phyloP scores from a whole-genome alignment of 2,888 invertebrate species.

The Ectropis crepuscularia region DNA sequence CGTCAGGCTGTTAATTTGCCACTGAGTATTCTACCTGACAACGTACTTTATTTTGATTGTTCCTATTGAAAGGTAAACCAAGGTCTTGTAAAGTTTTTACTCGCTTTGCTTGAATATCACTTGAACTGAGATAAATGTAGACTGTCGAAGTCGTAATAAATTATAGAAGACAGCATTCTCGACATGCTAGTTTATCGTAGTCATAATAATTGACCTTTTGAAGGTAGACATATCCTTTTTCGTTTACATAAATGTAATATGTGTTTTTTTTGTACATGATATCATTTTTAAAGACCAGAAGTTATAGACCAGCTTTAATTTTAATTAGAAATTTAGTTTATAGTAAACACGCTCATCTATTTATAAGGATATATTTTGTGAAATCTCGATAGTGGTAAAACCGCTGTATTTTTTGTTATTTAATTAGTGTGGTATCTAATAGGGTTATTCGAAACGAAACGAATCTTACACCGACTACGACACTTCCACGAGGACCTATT shows the following conservation, averaged over 20 bases:
- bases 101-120: conserved; percentile 11
- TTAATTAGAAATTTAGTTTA: neutral
- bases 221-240: conserved; percentile 11
- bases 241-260: neutral
- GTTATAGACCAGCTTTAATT: neutral
- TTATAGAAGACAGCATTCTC: conserved; percentile 7
- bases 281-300: conserved; percentile 4
- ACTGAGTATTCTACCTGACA: too few species aligned
- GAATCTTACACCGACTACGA: too few species aligned
- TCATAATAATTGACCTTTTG: conserved; percentile 4
- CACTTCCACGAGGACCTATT: too few species aligned
- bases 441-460: too few species aligned
- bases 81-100: conserved; percentile 15
- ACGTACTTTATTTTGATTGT: too few species aligned
- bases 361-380: neutral
- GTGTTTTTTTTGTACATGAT: neutral
- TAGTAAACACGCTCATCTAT: neutral
- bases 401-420: too few species aligned
- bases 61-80: conserved; percentile 25
- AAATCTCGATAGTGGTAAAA: too few species aligned
- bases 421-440: too few species aligned
- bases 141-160: conserved; percentile 25
- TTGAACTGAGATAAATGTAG: conserved; percentile 7
- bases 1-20: too few species aligned
- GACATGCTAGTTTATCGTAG: conserved; percentile 3